phyloP scores from a whole-genome alignment of 2,888 invertebrate genomes.

The Drosophila mercatorum region DNA sequence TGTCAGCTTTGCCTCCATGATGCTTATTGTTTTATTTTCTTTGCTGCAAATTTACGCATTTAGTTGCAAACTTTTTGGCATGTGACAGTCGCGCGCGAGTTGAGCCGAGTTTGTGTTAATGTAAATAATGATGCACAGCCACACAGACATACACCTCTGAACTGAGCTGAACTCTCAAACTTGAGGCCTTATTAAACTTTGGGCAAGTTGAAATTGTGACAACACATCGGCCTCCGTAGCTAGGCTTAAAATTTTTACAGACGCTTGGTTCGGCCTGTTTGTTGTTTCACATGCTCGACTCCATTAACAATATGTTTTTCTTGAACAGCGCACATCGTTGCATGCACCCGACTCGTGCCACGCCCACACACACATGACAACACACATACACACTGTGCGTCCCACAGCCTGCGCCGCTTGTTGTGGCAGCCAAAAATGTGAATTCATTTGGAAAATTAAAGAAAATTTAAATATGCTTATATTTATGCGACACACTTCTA shows the following conservation, averaged over 20 bases:
- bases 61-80: constrained; percentile 55
- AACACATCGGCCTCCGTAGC: constrained; percentile 7
- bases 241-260: constrained; percentile 18
- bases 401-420: constrained; percentile 17
- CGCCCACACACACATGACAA: background rate
- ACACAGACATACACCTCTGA: constrained; percentile 22
- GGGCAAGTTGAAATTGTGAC: constrained; percentile 36
- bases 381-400: background rate
- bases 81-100: constrained; percentile 46
- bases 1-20: constrained; percentile 60
- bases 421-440: constrained; percentile 57
- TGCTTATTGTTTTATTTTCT: constrained; percentile 60
- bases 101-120: constrained; percentile 43
- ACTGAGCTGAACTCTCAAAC: constrained; percentile 30
- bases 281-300: constrained; percentile 77
- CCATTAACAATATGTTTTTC: constrained; percentile 77
- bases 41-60: constrained; percentile 39
- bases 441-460: constrained; percentile 76
- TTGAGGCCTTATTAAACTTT: constrained; percentile 51
- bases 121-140: constrained; percentile 44
- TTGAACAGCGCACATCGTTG: constrained; percentile 49
- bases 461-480: constrained; percentile 73
- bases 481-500: constrained; percentile 61
- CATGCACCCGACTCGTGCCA: constrained; percentile 15
- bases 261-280: constrained; percentile 43